Conservation (phyloP, 2,797 vertebrate species). For the Pseudomugil gertrudae region DNA sequence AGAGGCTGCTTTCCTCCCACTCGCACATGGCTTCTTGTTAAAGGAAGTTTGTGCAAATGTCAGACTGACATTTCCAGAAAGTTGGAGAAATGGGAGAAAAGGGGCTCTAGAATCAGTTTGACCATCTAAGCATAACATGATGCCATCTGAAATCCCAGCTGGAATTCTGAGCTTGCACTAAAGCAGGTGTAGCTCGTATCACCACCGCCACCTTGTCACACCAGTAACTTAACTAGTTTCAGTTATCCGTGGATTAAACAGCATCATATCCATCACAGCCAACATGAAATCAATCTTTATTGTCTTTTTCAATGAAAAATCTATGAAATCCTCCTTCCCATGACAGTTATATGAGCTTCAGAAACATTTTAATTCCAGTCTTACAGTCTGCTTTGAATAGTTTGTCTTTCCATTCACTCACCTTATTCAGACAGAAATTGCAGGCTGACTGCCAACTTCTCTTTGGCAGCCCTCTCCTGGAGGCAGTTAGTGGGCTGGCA, state of each 20-base stretch:
- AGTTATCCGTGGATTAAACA: conserved; percentile 13
- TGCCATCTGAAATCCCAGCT: conserved; percentile 7
- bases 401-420: conserved; percentile 57
- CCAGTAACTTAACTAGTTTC: conserved; percentile 6
- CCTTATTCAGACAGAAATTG: conserved; percentile 51
- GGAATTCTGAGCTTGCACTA: background rate
- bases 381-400: conserved; percentile 41
- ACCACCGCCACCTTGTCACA: conserved; percentile 8
- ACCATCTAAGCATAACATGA: background rate
- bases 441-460: conserved; percentile 49
- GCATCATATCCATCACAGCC: background rate
- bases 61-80: conserved; percentile 15
- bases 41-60: conserved; percentile 4
- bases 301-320: conserved; percentile 18
- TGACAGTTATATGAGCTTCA: conserved; percentile 31
- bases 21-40: background rate
- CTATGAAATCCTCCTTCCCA: background rate
- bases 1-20: conserved; percentile 3
- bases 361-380: conserved; percentile 29
- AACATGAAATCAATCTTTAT: conserved; percentile 27
- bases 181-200: background rate
- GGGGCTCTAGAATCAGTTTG: background rate
- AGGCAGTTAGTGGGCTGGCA: conserved; percentile 67
- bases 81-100: conserved; percentile 5
- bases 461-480: conserved; percentile 60